These are phyloP conservation scores for Limosa lapponica DNA, from an alignment of 2,797 vertebrate species.

Conservation along the genomic window DNA sequence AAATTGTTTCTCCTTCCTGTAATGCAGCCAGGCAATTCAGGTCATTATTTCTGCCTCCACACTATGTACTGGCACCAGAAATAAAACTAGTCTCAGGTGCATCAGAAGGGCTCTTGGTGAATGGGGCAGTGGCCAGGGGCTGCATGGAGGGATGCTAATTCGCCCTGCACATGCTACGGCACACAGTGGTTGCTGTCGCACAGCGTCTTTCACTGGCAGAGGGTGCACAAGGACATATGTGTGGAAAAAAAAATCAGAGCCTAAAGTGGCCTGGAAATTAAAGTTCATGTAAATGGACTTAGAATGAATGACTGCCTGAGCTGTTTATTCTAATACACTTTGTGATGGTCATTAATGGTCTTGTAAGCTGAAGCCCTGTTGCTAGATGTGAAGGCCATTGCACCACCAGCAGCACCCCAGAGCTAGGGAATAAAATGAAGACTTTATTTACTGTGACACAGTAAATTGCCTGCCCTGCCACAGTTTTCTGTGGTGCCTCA, in stretches of 20 bases:
- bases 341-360: not conserved
- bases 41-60: not conserved
- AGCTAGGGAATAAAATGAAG: not conserved
- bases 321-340: not conserved
- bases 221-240: not conserved
- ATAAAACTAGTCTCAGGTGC: not conserved
- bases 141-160: not conserved
- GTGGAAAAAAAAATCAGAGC: not conserved
- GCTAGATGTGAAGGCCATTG: not conserved
- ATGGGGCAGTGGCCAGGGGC: not conserved
- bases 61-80: not conserved
- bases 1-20: constrained; percentile 18
- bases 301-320: not conserved
- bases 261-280: not conserved
- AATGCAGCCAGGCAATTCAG: not conserved
- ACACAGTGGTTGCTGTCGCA: not conserved
- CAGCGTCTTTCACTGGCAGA: not conserved
- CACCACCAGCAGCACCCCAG: not conserved
- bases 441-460: not conserved
- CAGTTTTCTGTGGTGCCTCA: not conserved
- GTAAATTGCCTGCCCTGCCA: not conserved
- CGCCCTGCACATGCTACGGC: accelerated
- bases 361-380: not conserved
- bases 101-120: not conserved
- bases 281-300: not conserved